Percentiles rank a stretch among this genome's conserved stretches.
phyloP scores from a whole-genome alignment of 2,797 vertebrate species.

The Intellagama lesueurii region DNA sequence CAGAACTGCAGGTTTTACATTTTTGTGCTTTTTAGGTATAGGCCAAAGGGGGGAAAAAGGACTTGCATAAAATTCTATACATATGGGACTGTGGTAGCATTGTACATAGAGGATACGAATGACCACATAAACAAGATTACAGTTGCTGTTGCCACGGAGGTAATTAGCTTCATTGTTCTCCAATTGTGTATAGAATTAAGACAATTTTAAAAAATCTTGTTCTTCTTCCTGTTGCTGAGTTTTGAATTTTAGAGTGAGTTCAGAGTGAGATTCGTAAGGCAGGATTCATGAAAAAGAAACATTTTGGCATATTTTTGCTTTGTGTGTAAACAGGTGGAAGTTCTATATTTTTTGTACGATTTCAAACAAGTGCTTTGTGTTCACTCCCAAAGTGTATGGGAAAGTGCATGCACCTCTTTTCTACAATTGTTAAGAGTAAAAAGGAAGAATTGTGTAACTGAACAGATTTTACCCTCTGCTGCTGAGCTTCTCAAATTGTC shows the following conservation, averaged over 20 bases:
- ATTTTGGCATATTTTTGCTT: too few relatives aligned
- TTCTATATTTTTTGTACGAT: neutral
- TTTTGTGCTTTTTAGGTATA: constrained; percentile 70
- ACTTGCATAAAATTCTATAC: constrained; percentile 59
- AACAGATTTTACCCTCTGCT: neutral
- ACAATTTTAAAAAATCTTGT: neutral
- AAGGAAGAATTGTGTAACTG: neutral
- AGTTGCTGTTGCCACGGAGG: constrained; percentile 18
- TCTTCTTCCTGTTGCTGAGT: neutral
- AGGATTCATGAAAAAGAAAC: too few relatives aligned
- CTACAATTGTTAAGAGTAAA: neutral
- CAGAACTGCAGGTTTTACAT: constrained; percentile 81
- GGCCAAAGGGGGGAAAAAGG: constrained; percentile 50
- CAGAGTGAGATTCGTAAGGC: too few relatives aligned
- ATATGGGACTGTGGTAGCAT: constrained; percentile 42
- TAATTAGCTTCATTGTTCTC: neutral
- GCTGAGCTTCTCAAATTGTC: neutral
- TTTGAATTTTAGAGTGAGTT: too few relatives aligned
- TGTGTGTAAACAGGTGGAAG: neutral
- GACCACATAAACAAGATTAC: constrained; percentile 17
- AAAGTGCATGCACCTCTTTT: neutral
- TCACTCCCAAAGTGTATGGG: neutral
- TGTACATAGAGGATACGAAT: constrained; percentile 17
- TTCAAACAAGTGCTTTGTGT: neutral
- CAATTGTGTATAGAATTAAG: neutral